Evolutionary conservation across 2,113 vertebrate species (phyloP).

Genomic region (Melanerpes formicivorus): DNA sequence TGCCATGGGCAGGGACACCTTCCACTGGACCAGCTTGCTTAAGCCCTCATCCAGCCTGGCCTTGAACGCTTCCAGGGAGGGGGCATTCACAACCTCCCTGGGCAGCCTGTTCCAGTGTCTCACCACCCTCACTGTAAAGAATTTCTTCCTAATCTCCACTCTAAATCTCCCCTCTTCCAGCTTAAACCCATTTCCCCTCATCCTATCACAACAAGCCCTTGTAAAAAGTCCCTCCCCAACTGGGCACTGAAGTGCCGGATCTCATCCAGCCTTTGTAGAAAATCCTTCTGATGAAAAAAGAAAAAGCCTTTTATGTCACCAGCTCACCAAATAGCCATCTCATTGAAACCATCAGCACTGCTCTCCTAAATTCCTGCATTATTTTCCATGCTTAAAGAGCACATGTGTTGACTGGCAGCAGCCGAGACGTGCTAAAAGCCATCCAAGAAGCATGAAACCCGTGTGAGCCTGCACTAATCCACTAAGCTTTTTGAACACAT

Average conservation of each 20-base stretch:
- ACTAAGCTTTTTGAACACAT: constrained; percentile 38
- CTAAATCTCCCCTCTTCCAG: no score
- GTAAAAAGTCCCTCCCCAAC: not conserved
- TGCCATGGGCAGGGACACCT: no score
- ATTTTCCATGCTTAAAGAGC: constrained; percentile 9
- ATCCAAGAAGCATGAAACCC: not conserved
- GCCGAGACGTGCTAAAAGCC: not conserved
- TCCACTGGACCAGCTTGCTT: no score
- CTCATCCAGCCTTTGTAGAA: not conserved
- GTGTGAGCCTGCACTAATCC: constrained; percentile 27
- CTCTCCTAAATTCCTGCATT: not conserved
- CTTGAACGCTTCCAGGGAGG: no score
- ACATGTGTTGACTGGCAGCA: not conserved
- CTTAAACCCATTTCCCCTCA: no score
- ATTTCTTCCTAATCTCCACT: no score
- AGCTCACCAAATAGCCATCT: not conserved
- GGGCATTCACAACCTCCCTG: no score
- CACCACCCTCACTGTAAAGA: no score
- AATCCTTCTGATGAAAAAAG: constrained; percentile 13
- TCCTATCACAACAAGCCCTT: no score
- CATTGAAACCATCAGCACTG: not conserved
- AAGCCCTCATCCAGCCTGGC: no score
- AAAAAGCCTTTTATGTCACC: not conserved
- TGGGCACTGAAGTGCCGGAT: not conserved
- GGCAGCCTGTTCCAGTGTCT: no score